Conservation (phyloP, 2,888 invertebrate species). For the Ochropleura leucogaster region DNA sequence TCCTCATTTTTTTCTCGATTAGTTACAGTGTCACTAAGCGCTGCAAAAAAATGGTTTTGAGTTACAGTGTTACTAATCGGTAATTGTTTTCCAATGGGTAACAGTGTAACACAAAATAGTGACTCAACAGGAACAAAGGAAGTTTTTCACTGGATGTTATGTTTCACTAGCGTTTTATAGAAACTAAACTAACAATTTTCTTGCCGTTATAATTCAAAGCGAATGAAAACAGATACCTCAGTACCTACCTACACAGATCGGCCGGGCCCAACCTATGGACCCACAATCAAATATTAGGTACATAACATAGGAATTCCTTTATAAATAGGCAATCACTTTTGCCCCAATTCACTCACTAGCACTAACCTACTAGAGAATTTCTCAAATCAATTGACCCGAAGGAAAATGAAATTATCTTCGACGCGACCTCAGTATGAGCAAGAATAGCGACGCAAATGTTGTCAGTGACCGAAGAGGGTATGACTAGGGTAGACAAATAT, state of each 20-base stretch:
- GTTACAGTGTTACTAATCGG: too few species aligned
- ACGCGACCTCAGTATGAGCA: slow-evolving; percentile 24
- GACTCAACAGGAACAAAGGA: too few species aligned
- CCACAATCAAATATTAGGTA: not conserved
- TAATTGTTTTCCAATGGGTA: too few species aligned
- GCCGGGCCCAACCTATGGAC: not conserved
- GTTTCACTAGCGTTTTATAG: too few species aligned
- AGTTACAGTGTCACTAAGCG: too few species aligned
- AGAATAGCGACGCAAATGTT: slow-evolving; percentile 44
- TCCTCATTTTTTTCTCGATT: too few species aligned
- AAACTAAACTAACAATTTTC: too few species aligned
- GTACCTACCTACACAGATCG: not conserved
- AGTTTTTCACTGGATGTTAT: too few species aligned
- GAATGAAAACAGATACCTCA: too few species aligned
- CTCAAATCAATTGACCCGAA: slow-evolving; percentile 39
- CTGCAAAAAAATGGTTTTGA: too few species aligned
- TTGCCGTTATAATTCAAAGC: too few species aligned
- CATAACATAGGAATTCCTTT: slow-evolving; percentile 3
- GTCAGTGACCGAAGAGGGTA: slow-evolving; percentile 39
- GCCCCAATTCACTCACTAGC: slow-evolving; percentile 12
- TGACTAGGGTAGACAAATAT: slow-evolving; percentile 62
- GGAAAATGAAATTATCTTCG: slow-evolving; percentile 42
- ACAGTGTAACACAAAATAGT: too few species aligned
- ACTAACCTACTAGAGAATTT: slow-evolving; percentile 3
- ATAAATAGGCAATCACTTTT: slow-evolving; percentile 13